Evolutionary conservation across 1,140 invertebrate genomes (phyloP).

Genomic region (Radopholus similis): DNA sequence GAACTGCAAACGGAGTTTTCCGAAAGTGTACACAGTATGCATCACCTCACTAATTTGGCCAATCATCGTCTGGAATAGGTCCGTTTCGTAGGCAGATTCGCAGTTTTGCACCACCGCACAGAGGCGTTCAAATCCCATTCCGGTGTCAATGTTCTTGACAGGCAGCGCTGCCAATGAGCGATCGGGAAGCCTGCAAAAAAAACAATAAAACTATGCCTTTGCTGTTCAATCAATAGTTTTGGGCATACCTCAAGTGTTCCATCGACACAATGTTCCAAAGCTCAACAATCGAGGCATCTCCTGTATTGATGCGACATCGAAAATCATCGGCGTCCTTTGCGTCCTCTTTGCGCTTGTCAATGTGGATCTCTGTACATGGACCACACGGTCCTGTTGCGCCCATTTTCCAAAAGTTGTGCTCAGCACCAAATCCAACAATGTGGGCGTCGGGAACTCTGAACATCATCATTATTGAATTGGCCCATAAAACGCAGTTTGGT

Average conservation of each 20-base stretch:
- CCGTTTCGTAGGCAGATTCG: constrained; percentile 96
- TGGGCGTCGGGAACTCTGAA: constrained; percentile 71
- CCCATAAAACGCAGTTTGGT: too few relatives aligned
- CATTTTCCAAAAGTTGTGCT: constrained; percentile 99
- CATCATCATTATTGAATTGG: constrained; percentile 50
- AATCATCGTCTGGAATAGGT: constrained; percentile 89
- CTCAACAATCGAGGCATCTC: constrained; percentile 90
- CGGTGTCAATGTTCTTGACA: constrained; percentile 97
- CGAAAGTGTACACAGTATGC: constrained; percentile 7
- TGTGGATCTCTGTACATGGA: constrained; percentile 97
- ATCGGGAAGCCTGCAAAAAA: neutral
- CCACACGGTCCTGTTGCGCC: constrained; percentile 98
- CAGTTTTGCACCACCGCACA: constrained; percentile 98
- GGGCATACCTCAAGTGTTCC: constrained; percentile 86
- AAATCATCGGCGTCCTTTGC: constrained; percentile 81
- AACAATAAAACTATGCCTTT: neutral
- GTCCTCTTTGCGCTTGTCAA: constrained; percentile 89
- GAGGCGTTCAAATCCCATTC: constrained; percentile 90
- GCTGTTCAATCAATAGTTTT: neutral
- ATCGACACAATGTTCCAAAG: constrained; percentile 99
- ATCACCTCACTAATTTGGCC: constrained; percentile 81
- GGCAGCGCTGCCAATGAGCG: constrained; percentile 68
- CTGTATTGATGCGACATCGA: constrained; percentile 72
- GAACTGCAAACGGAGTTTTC: constrained; percentile 78
- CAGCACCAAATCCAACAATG: constrained; percentile 91